Percentiles rank a stretch among this genome's conserved stretches.
These are phyloP conservation scores for Barbus barbus DNA, from an alignment of 2,113 vertebrate genomes.

Conservation along the genomic window DNA sequence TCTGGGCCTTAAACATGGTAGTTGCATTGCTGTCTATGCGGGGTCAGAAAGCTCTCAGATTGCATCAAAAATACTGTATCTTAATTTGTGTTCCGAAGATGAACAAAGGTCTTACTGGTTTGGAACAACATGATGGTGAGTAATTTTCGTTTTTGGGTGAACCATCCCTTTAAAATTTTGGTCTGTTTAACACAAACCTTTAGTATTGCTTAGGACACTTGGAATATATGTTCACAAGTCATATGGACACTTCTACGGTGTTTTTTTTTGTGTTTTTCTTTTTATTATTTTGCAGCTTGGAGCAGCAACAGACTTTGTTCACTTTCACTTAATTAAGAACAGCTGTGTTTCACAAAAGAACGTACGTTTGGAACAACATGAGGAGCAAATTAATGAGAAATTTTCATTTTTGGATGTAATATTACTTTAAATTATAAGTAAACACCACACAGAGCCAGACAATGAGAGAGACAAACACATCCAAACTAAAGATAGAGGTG, in stretches of 20 bases:
- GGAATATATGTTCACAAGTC: neutral
- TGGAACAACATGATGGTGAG: too few relatives aligned
- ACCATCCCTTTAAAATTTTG: too few relatives aligned
- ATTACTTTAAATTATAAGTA: neutral
- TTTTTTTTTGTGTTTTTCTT: neutral
- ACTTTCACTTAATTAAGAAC: neutral
- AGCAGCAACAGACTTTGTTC: neutral
- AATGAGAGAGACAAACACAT: neutral
- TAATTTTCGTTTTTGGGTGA: too few relatives aligned
- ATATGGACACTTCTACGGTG: neutral
- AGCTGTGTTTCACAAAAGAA: neutral
- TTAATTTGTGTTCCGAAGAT: too few relatives aligned
- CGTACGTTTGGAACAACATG: neutral
- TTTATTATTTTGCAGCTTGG: neutral
- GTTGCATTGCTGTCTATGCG: too few relatives aligned
- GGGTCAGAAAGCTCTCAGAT: too few relatives aligned
- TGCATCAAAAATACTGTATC: too few relatives aligned
- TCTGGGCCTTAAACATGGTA: too few relatives aligned
- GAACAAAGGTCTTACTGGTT: too few relatives aligned
- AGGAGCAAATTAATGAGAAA: neutral
- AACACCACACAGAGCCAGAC: neutral
- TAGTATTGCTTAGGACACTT: neutral
- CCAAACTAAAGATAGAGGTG: neutral
- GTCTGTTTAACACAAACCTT: neutral
- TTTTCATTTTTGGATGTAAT: neutral